Base-by-base conservation (phyloP, 2,888 invertebrate species). In the Amiota mariae region DNA sequence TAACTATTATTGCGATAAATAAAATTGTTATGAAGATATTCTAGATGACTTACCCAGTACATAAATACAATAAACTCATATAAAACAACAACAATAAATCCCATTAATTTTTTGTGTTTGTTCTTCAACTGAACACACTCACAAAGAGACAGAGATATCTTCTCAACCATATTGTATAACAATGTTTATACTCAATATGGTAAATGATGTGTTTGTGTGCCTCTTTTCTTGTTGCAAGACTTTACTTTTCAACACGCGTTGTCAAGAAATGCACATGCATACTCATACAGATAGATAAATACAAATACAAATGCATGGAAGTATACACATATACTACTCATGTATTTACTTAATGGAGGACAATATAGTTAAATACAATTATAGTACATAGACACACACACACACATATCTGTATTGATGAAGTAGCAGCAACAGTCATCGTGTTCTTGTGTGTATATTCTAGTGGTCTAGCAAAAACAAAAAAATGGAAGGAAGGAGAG, bases 171-270 rank as follows among this genome's bases (percentile, higher is more conserved):
- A 36, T 36, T 36, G 36, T 77, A 79, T 81, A 84, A 80, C 76
- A 78, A 76, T 54, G 9, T 54, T 54, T 54, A 20, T 20, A 12
- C 20, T 59, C 18, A 59, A 59, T 36, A n/a, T n/a, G n/a, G n/a
- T n/a, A 36, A 36, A 36, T 36, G 36, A 36, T 36, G 36, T 36
- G 36, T 36, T 36, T 36, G n/a, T 57, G 75, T 75, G 70, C 57
- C 11, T 72, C 36, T 72, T 75, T 63, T 70, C 49, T 36, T 36
- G 24, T 12, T 51, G 77, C 70, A 11, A 72, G 83, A 79, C 83
- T 83, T 83, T 84, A 83, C 82, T 82, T 83, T 84, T 82, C 84
- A 78, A 57, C 79, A 76, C 76, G 79, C 77, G 71, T 51, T 75
- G 74, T 48, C 72, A 67, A 75, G 64, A 73, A 57, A 73, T 70